Evolutionary conservation across 2,113 vertebrate species (phyloP).

Genomic region (Myotis brandtii): DNA sequence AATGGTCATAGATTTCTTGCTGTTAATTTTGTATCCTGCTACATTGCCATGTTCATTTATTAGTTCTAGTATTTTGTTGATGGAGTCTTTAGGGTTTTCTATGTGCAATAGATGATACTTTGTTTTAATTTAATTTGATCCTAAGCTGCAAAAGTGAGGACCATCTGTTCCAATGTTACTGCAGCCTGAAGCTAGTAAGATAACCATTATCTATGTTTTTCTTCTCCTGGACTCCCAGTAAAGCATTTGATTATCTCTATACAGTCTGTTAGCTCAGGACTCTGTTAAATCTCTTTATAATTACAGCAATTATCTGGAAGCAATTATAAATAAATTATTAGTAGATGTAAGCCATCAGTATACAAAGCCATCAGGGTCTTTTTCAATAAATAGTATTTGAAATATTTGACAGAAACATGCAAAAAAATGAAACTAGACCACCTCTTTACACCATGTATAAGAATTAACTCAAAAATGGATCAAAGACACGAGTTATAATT

Average conservation of each 20-base stretch:
- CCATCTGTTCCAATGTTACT: background rate
- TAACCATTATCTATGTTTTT: background rate
- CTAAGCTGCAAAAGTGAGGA: background rate
- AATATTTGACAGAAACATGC: background rate
- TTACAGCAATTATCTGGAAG: background rate
- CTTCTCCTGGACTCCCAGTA: background rate
- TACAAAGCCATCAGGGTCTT: background rate
- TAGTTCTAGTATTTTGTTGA: background rate
- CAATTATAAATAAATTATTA: background rate
- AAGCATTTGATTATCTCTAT: background rate
- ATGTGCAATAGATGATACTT: background rate
- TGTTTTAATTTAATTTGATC: background rate
- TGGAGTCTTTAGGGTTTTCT: background rate
- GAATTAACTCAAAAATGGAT: background rate
- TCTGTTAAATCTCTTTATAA: background rate
- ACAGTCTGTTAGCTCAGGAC: background rate
- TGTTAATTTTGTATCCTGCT: too few species aligned
- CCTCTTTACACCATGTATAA: background rate
- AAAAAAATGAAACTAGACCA: background rate
- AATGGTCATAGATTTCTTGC: too few species aligned
- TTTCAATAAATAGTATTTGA: background rate
- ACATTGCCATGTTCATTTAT: too few species aligned
- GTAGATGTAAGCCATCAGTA: background rate
- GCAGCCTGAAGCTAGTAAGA: background rate
- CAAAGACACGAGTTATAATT: background rate